phyloP scores from a whole-genome alignment of 2,797 vertebrate species.

The Chelonia mydas region DNA sequence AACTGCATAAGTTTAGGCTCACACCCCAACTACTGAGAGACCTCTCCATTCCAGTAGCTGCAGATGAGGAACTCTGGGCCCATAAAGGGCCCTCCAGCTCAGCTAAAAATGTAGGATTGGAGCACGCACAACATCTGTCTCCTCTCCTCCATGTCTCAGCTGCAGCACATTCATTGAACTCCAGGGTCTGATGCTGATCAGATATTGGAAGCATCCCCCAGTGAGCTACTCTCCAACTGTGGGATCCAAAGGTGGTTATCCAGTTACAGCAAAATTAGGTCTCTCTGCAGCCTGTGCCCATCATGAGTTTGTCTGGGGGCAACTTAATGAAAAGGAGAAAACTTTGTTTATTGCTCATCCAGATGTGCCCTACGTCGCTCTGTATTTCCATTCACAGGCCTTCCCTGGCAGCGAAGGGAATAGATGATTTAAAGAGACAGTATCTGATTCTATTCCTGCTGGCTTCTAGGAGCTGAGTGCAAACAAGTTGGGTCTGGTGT shows the following conservation, averaged over 20 bases:
- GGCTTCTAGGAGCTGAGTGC: accelerated
- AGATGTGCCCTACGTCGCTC: background rate
- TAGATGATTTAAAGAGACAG: background rate
- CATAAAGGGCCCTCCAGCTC: background rate
- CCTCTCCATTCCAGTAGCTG: background rate
- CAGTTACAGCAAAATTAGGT: accelerated
- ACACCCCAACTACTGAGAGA: accelerated
- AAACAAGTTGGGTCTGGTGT: accelerated
- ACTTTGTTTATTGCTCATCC: background rate
- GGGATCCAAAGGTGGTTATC: accelerated
- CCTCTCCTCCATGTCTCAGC: accelerated
- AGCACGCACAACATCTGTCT: background rate
- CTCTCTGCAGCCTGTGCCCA: background rate
- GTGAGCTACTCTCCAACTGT: background rate
- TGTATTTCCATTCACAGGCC: background rate
- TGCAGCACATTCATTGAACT: accelerated
- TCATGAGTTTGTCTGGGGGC: background rate
- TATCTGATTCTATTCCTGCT: background rate
- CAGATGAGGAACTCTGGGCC: accelerated
- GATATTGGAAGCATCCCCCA: background rate
- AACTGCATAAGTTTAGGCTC: background rate
- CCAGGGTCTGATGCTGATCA: accelerated
- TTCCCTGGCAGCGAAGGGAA: background rate
- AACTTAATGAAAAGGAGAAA: background rate
- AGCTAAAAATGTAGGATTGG: background rate